A percentile compares a stretch with the other conserved stretches of the same genome.
These are phyloP conservation scores for Diachasma alloeum DNA, from an alignment of 1,140 invertebrate genomes.

Conservation along the genomic window DNA sequence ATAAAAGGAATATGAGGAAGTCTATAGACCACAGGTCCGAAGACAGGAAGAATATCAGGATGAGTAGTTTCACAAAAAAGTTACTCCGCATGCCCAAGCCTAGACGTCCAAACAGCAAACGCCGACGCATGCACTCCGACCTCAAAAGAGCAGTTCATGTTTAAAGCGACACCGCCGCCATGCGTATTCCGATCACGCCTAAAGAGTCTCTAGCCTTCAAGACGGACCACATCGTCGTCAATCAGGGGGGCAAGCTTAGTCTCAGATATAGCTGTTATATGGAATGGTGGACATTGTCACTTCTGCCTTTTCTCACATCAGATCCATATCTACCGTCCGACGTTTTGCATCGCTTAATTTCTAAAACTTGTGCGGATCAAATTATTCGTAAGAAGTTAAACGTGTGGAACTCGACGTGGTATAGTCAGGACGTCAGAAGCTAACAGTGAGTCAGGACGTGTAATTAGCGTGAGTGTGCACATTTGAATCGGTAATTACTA, in stretches of 20 bases:
- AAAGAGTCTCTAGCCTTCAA: no score
- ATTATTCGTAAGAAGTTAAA: no score
- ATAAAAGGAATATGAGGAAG: constrained; percentile 15
- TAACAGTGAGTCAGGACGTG: no score
- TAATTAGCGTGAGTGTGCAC: no score
- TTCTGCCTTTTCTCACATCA: no score
- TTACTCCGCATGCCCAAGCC: not conserved
- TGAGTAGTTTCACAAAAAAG: not conserved
- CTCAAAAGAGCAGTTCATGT: not conserved
- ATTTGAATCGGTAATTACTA: no score
- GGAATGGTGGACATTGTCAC: not conserved
- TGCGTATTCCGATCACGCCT: not conserved
- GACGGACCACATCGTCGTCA: not conserved
- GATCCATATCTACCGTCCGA: no score
- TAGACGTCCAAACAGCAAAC: not conserved
- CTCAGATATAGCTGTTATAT: not conserved
- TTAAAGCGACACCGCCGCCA: constrained; percentile 17
- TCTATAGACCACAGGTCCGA: constrained; percentile 10
- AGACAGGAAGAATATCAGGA: not conserved
- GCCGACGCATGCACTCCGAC: not conserved
- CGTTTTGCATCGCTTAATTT: no score
- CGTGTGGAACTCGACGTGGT: no score
- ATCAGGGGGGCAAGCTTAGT: not conserved
- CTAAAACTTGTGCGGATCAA: no score
- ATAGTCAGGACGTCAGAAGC: no score